Percentiles rank a stretch among this genome's conserved stretches.
Conservation (phyloP, 2,797 vertebrate species). For the Podarcis lilfordi region DNA sequence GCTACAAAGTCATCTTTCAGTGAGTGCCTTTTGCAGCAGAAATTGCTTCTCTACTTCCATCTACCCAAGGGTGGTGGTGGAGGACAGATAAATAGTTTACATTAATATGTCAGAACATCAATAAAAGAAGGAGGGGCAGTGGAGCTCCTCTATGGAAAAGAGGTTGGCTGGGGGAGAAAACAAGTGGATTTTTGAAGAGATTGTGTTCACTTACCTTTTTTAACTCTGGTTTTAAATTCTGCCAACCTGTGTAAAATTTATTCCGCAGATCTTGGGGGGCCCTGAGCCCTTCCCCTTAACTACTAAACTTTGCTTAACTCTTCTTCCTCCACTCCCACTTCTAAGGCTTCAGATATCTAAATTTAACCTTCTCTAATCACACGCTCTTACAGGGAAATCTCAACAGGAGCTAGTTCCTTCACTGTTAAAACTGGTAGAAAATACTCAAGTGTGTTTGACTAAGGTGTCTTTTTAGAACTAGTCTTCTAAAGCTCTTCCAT, state of each 20-base stretch:
- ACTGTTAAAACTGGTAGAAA: not conserved
- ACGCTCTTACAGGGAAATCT: not conserved
- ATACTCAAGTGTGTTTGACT: not conserved
- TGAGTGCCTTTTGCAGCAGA: too few species aligned
- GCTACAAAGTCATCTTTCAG: not conserved
- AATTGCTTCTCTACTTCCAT: not conserved
- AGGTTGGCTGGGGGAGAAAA: too few species aligned
- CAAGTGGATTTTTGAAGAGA: too few species aligned
- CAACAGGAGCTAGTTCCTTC: not conserved
- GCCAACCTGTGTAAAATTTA: not conserved
- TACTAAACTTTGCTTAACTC: not conserved
- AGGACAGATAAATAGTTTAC: too few species aligned
- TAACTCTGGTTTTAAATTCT: not conserved
- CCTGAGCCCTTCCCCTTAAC: not conserved
- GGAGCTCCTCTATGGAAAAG: too few species aligned
- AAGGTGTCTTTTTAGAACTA: not conserved
- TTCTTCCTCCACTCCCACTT: not conserved
- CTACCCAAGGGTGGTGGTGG: not conserved
- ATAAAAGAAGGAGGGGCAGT: too few species aligned
- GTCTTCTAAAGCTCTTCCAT: not conserved
- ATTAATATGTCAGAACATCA: too few species aligned
- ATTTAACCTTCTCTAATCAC: not conserved
- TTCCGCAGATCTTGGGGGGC: not conserved
- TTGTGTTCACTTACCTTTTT: too few species aligned
- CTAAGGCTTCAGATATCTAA: not conserved